Evolutionary conservation across 2,888 invertebrate species (phyloP), one percentile per base, ranked within the genome.

Genomic region (Caenorhabditis afra): DNA sequence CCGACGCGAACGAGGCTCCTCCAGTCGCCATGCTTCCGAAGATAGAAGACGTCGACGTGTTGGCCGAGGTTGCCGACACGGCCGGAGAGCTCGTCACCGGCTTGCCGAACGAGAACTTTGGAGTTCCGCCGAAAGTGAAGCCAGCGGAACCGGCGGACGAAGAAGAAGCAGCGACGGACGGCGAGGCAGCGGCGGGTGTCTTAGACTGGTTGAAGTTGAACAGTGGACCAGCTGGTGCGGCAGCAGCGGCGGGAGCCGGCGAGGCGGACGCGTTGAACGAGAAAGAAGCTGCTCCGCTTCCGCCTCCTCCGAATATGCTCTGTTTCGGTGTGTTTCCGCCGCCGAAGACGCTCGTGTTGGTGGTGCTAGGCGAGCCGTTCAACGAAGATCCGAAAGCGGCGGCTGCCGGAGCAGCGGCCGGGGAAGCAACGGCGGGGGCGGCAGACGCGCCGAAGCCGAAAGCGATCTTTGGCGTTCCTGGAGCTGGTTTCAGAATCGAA

Each of bases 351-450:
- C 44, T 70, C 1, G 20, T 35, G n/a, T 50, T 70, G 3, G 64
- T 49, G 16, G 79, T 65, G 44, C 53, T 50, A n/a, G 73, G 64
- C 5, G 79, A 67, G 41, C 68, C 67, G 29, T 68, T 79, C n/a
- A 73, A 20, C 1, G 74, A 57, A 0, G 53, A 58, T 20, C 79
- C 79, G 58, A 80, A 80, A 29, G 81, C 39, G 0, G 81, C 23
- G 20, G 59, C 55, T 23, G 65, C 18, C n/a, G n/a, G n/a, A n/a
- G n/a, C n/a, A 8, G 49, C 16, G 7, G 67, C 55, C 18, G 78
- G 81, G 12, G 80, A 76, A 3, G 81, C 77, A 12, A 77, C 62
- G n/a, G 76, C 77, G n/a, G 76, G 53, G 4, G 84, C 79, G n/a
- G n/a, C n/a, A n/a, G n/a, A n/a, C n/a, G n/a, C n/a, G n/a, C n/a